phyloP scores from a whole-genome alignment of 1,140 invertebrate species.

The Magallana angulata region DNA sequence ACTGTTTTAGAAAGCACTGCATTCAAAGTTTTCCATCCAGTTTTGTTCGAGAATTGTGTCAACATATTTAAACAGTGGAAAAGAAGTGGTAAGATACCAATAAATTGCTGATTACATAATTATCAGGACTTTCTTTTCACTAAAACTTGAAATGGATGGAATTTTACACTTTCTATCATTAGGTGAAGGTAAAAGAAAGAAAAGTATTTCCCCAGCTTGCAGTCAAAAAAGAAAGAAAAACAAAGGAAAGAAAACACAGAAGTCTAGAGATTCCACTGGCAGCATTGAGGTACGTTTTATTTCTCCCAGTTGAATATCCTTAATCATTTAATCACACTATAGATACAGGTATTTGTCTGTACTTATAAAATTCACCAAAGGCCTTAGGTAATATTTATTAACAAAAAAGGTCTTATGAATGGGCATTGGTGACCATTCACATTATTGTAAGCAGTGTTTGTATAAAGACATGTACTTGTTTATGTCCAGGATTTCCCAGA shows the following conservation, averaged over 20 bases:
- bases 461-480: no score
- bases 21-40: slow-evolving; percentile 83
- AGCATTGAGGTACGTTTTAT: not conserved
- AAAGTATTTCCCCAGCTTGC: slow-evolving; percentile 56
- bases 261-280: not conserved
- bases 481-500: not conserved
- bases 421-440: no score
- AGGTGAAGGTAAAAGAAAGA: slow-evolving; percentile 59
- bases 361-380: no score
- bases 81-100: slow-evolving; percentile 54
- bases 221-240: slow-evolving; percentile 51
- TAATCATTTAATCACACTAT: no score
- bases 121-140: not conserved
- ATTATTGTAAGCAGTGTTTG: no score
- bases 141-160: not conserved
- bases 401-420: no score
- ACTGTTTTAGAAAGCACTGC: slow-evolving; percentile 81
- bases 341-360: no score
- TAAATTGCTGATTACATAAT: not conserved
- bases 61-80: slow-evolving; percentile 78
- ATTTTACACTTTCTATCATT: not conserved
- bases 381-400: no score
- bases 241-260: slow-evolving; percentile 46
- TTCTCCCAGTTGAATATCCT: no score
- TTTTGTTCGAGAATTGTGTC: slow-evolving; percentile 81